phyloP scores from a whole-genome alignment of 1,140 invertebrate genomes.

The Philotrypesis tridentata region DNA sequence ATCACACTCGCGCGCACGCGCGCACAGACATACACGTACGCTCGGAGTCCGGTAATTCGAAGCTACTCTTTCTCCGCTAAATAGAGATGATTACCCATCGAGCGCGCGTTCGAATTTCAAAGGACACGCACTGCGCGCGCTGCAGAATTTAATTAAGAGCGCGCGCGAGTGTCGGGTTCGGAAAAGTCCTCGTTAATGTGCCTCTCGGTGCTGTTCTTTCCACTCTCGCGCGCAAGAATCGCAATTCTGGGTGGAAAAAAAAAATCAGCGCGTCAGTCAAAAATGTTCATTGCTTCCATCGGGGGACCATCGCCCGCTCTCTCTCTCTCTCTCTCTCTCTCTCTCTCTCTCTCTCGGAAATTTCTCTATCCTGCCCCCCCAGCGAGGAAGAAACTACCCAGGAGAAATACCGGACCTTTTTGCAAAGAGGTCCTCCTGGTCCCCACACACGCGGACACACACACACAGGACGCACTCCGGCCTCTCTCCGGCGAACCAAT shows the following conservation, averaged over 20 bases:
- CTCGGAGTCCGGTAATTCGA: constrained; percentile 60
- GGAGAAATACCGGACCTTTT: constrained; percentile 28
- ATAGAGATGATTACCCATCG: constrained; percentile 42
- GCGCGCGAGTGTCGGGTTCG: not conserved
- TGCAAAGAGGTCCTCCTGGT: not conserved
- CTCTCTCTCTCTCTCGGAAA: constrained; percentile 5
- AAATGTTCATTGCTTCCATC: constrained; percentile 24
- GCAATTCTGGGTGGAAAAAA: no score
- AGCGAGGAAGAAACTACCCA: not conserved
- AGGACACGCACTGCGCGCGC: not conserved
- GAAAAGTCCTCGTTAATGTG: not conserved
- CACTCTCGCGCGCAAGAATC: not conserved
- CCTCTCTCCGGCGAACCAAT: constrained; percentile 60
- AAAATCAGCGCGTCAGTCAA: not conserved
- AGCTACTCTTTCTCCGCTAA: constrained; percentile 57
- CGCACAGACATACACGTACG: not conserved
- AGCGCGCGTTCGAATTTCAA: constrained; percentile 37
- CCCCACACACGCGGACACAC: not conserved
- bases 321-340: no score
- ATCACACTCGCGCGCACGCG: no score
- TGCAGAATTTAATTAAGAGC: constrained; percentile 14
- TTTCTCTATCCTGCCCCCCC: constrained; percentile 2
- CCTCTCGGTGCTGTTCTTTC: no score
- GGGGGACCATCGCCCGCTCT: not conserved
- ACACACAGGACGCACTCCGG: not conserved